phyloP scores from a whole-genome alignment of 2,113 vertebrate genomes.

The Anhinga anhinga region DNA sequence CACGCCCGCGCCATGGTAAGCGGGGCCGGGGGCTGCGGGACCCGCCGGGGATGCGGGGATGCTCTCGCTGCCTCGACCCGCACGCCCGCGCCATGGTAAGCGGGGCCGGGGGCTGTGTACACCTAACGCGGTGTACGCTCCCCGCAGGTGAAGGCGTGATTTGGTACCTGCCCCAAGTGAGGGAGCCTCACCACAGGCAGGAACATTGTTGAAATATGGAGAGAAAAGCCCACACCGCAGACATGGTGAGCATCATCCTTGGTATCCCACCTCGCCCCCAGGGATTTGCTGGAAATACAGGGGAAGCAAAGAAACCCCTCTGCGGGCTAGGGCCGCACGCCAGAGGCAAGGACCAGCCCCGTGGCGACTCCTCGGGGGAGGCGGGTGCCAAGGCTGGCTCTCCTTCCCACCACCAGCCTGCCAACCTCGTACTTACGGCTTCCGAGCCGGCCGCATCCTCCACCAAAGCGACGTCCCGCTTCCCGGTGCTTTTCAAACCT shows the following conservation, averaged over 20 bases:
- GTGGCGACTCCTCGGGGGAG: fast-evolving
- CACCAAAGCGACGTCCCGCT: fast-evolving
- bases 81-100: too few species aligned
- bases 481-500: fast-evolving
- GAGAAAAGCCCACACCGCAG: fast-evolving
- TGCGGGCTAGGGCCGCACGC: fast-evolving
- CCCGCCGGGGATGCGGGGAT: too few species aligned
- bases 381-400: not conserved
- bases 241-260: fast-evolving
- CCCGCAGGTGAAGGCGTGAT: fast-evolving
- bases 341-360: too few species aligned
- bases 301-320: not conserved
- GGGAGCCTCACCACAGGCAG: not conserved
- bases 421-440: not conserved
- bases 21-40: too few species aligned
- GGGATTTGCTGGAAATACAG: not conserved
- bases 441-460: not conserved
- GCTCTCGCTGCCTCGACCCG: too few species aligned
- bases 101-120: too few species aligned
- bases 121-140: too few species aligned
- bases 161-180: fast-evolving
- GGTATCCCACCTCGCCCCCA: not conserved
- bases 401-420: not conserved
- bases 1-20: too few species aligned
- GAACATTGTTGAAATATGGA: not conserved